Evolutionary conservation across 2,113 vertebrate genomes (phyloP).

Genomic region (Pagrus major): DNA sequence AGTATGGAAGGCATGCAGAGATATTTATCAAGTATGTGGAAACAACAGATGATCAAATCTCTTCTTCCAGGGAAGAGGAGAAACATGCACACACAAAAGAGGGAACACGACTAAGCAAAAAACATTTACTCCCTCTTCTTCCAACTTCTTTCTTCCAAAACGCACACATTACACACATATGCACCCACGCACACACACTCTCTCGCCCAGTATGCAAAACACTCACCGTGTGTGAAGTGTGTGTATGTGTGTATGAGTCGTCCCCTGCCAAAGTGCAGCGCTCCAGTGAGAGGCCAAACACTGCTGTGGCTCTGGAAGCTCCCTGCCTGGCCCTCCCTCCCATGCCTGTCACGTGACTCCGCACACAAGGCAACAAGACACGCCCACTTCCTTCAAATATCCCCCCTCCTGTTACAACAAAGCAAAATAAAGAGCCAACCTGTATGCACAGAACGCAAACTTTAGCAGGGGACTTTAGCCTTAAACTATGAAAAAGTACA

Average conservation of each 20-base stretch:
- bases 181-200: conserved; percentile 20
- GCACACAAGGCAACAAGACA: conserved; percentile 54
- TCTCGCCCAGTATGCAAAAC: conserved; percentile 53
- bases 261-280: conserved; percentile 67
- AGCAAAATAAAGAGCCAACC: not conserved
- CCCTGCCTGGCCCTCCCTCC: conserved; percentile 66
- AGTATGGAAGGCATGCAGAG: conserved; percentile 9
- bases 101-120: not conserved
- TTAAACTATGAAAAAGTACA: conserved; percentile 10
- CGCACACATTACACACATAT: conserved; percentile 10
- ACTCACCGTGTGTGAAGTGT: conserved; percentile 76
- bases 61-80: conserved; percentile 9
- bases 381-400: conserved; percentile 72
- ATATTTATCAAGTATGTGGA: conserved; percentile 26
- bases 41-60: conserved; percentile 38
- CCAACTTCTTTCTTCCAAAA: conserved; percentile 13
- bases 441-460: not conserved
- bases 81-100: not conserved
- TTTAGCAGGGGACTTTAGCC: not conserved
- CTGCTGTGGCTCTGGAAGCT: conserved; percentile 67
- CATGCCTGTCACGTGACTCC: conserved; percentile 75
- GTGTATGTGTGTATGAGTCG: conserved; percentile 45
- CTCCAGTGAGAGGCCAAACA: conserved; percentile 77
- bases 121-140: conserved; percentile 8
- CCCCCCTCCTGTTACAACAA: not conserved